These are phyloP conservation scores for Tenualosa thibaudeaui DNA, from an alignment of 2,797 vertebrate genomes.

Conservation along the genomic window DNA sequence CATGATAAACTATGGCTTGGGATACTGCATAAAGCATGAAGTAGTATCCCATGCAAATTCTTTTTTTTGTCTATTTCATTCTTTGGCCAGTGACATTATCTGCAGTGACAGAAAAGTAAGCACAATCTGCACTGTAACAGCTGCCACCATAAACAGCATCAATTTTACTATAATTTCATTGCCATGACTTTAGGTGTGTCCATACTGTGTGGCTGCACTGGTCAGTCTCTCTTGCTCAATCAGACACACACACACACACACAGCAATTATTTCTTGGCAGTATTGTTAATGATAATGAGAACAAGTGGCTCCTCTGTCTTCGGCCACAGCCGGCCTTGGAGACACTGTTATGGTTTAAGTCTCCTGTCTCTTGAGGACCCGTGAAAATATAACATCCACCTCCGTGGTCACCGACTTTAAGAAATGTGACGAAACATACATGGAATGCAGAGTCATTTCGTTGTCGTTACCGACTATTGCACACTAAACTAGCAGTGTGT, in stretches of 20 bases:
- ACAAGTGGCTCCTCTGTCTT: not conserved
- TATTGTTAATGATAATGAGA: not conserved
- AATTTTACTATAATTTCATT: too few relatives aligned
- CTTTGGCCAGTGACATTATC: too few relatives aligned
- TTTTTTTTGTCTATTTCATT: too few relatives aligned
- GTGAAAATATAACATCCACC: not conserved
- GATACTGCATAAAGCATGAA: not conserved
- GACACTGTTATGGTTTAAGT: not conserved
- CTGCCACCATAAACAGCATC: too few relatives aligned
- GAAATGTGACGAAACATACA: not conserved
- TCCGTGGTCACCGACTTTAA: not conserved
- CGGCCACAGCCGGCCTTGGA: not conserved
- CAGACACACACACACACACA: constrained; percentile 23
- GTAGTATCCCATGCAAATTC: too few relatives aligned
- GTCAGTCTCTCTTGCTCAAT: constrained; percentile 2
- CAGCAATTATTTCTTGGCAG: not conserved
- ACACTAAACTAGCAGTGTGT: not conserved
- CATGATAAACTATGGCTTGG: not conserved
- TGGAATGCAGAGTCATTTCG: not conserved
- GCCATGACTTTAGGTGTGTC: not conserved
- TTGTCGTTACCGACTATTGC: too few relatives aligned
- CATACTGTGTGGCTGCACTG: not conserved
- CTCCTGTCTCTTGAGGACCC: not conserved
- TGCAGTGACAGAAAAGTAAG: not conserved
- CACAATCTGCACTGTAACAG: not conserved